Conservation (phyloP, 2,113 vertebrate species). For the Odobenus rosmarus region DNA sequence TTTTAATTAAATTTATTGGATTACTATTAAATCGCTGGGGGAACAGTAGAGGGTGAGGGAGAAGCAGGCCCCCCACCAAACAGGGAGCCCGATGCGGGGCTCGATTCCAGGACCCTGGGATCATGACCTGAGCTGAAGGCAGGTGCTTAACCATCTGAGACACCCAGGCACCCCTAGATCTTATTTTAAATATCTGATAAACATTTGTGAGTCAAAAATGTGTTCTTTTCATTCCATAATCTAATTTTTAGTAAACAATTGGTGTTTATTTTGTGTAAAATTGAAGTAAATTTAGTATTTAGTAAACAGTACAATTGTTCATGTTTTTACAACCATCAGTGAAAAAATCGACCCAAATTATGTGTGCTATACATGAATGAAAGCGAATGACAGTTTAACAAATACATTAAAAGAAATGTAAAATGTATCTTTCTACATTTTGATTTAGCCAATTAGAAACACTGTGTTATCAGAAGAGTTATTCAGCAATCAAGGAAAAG, state of each 20-base stretch:
- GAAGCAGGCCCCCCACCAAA: too few relatives aligned
- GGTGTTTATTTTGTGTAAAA: neutral
- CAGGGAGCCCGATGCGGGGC: too few relatives aligned
- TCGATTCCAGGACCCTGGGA: too few relatives aligned
- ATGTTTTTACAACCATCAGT: neutral
- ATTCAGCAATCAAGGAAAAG: neutral
- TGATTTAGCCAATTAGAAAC: slow-evolving; percentile 73
- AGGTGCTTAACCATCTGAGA: too few relatives aligned
- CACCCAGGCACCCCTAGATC: neutral
- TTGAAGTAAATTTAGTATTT: neutral
- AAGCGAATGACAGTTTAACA: slow-evolving; percentile 44
- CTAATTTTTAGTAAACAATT: neutral
- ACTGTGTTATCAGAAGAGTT: slow-evolving; percentile 1
- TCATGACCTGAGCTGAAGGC: too few relatives aligned
- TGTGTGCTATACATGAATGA: slow-evolving; percentile 52
- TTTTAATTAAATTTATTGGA: neutral
- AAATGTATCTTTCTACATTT: slow-evolving; percentile 52
- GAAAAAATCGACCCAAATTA: slow-evolving; percentile 68
- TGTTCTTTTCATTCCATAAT: neutral
- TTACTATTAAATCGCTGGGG: neutral
- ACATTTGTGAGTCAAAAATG: neutral
- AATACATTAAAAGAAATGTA: slow-evolving; percentile 61
- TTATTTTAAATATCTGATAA: neutral
- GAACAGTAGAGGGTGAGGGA: too few relatives aligned
- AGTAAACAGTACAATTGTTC: neutral